Base-by-base conservation (phyloP, 2,888 invertebrate species). In the Ennomos erosarius region DNA sequence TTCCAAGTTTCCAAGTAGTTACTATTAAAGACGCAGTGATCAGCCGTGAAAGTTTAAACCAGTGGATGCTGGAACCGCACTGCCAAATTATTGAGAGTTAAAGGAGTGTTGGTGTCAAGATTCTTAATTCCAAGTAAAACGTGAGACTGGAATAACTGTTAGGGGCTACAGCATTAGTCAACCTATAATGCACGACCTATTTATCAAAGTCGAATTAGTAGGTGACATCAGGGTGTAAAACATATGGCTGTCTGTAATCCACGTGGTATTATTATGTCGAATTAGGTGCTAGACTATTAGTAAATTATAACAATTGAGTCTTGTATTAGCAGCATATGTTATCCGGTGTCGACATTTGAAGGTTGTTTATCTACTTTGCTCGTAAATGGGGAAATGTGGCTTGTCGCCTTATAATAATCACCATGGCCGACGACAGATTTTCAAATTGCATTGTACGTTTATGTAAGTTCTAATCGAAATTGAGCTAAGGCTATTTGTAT, bases 141-240 rank as follows among this genome's bases (percentile, higher is more conserved):
- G 53, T 70, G 55, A 65, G 68, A 68, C 10, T 47, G 52, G 37
- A 39, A 51, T 54, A 45, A 51, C 10, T 73, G 49, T 69, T 78
- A 71, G 53, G 42, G 46, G 11, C 43, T 36, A 34, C 11, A 59
- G 54, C 71, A 77, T 77, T 76, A 79, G 81, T 70, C 80, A 73
- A 70, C 72, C 68, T 79, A 76, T 81, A 80, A 79, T 80, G 74
- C 71, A 70, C 77, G 76, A 78, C 81, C 87, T 87, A 87, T 88
- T 87, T 86, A 87, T 89, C 85, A 87, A 84, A 85, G 75, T 84
- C 80, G 79, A 84, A 88, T 89, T 89, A 89, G 84, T 79, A 82
- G 83, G 82, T 87, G 87, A 88, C 86, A 85, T 77, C 77, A 78
- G 80, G 76, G 81, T 76, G 80, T 80, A 73, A 84, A 86, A 83